Evolutionary conservation across 1,140 invertebrate genomes (phyloP).

Genomic region (Phenacoccus solenopsis): DNA sequence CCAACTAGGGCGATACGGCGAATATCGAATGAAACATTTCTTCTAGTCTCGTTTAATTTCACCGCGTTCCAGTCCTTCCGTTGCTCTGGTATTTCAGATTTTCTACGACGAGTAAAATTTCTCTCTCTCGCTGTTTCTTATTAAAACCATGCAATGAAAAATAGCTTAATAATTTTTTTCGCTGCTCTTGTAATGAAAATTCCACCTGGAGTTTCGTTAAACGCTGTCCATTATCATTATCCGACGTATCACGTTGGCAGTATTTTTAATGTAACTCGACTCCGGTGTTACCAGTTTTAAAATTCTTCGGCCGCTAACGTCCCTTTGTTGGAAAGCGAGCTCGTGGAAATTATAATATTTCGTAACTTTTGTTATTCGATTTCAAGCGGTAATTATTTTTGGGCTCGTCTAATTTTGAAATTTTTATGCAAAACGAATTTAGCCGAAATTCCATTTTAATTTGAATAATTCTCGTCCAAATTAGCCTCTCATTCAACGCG

Average conservation of each 20-base stretch:
- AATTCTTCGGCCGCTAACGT: background rate
- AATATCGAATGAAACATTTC: background rate
- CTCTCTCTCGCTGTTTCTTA: background rate
- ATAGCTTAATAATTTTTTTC: background rate
- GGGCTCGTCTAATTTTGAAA: background rate
- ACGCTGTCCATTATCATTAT: background rate
- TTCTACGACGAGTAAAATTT: background rate
- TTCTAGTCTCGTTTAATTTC: background rate
- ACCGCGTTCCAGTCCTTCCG: too few relatives aligned
- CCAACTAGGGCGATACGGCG: too few relatives aligned
- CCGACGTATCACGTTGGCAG: background rate
- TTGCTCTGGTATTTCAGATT: background rate
- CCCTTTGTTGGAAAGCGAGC: background rate
- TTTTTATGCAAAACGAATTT: background rate
- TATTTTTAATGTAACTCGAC: background rate
- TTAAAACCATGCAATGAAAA: constrained; percentile 4
- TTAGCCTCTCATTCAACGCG: background rate
- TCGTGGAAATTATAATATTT: background rate
- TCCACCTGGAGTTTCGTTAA: background rate
- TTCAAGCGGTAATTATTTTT: background rate
- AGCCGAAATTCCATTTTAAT: background rate
- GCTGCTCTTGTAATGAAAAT: background rate
- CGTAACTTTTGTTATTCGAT: background rate
- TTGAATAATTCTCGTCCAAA: background rate
- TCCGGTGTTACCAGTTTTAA: background rate